A percentile compares a stretch with the other conserved stretches of the same genome.
phyloP scores from a whole-genome alignment of 2,888 invertebrate genomes.

The Calephelis perditalis region DNA sequence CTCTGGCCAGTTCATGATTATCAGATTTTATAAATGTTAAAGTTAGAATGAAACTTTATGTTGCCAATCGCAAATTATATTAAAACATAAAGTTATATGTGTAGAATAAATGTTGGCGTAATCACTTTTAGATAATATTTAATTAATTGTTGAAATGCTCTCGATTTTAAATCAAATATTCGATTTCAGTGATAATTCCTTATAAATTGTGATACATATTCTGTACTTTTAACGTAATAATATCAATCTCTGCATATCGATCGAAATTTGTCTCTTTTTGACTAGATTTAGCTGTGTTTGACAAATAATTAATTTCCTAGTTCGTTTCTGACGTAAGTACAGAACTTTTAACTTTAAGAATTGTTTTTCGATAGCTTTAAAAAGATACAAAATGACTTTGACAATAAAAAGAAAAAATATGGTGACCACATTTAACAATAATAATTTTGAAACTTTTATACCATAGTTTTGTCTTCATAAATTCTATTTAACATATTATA shows the following conservation, averaged over 20 bases:
- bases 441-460: constrained; percentile 50
- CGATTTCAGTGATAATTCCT: not conserved
- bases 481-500: constrained; percentile 17
- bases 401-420: constrained; percentile 53
- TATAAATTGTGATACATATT: constrained; percentile 3
- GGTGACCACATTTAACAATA: constrained; percentile 51
- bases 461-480: constrained; percentile 38
- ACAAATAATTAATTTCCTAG: constrained; percentile 47
- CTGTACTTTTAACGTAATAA: not conserved
- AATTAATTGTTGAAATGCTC: constrained; percentile 8
- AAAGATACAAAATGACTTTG: constrained; percentile 31
- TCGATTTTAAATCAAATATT: constrained; percentile 2
- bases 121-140: constrained; percentile 14
- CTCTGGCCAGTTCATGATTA: constrained; percentile 55
- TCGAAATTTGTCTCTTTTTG: constrained; percentile 39
- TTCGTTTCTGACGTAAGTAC: not conserved
- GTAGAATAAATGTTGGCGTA: constrained; percentile 24
- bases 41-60: constrained; percentile 42
- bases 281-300: constrained; percentile 71
- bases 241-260: constrained; percentile 23
- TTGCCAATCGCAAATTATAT: constrained; percentile 68
- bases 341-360: constrained; percentile 31
- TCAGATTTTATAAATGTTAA: constrained; percentile 36
- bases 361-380: constrained; percentile 20
- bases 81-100: constrained; percentile 25